phyloP scores from a whole-genome alignment of 1,140 invertebrate genomes.

The Temnothorax curvispinosus region DNA sequence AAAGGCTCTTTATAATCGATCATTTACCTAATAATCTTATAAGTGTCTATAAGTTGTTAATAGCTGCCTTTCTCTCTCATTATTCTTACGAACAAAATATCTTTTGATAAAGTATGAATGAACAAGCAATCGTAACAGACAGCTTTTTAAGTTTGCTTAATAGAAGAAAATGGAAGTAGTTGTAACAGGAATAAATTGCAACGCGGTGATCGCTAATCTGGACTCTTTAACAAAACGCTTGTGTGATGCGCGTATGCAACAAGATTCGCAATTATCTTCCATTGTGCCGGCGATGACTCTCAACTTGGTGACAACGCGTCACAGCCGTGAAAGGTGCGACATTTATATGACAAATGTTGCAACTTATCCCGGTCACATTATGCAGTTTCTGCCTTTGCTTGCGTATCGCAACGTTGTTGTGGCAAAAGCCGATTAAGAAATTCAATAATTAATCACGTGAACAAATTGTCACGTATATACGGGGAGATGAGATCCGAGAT shows the following conservation, averaged over 20 bases:
- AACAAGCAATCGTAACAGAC: conserved; percentile 9
- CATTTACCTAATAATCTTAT: background rate
- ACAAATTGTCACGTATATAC: background rate
- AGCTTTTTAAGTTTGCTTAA: conserved; percentile 22
- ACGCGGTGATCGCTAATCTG: conserved; percentile 27
- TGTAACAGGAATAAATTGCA: conserved; percentile 28
- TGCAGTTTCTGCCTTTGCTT: background rate
- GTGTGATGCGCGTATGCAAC: conserved; percentile 3
- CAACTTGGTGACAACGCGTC: conserved; percentile 34
- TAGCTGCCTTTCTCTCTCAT: conserved; percentile 17
- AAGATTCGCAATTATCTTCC: conserved; percentile 39
- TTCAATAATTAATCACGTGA: conserved; percentile 21
- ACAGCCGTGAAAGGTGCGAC: conserved; percentile 35
- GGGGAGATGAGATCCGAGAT: background rate
- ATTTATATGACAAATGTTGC: conserved; percentile 41
- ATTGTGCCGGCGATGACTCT: conserved; percentile 30
- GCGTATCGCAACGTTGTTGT: background rate
- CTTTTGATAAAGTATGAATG: conserved; percentile 29
- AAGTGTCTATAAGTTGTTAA: background rate
- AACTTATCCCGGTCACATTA: conserved; percentile 20
- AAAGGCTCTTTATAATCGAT: background rate
- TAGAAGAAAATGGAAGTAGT: conserved; percentile 21
- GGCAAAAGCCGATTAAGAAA: conserved; percentile 4
- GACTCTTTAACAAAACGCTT: background rate
- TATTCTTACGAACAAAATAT: conserved; percentile 29